These are phyloP conservation scores for Melanogrammus aeglefinus DNA, from an alignment of 2,797 vertebrate genomes.

Conservation along the genomic window DNA sequence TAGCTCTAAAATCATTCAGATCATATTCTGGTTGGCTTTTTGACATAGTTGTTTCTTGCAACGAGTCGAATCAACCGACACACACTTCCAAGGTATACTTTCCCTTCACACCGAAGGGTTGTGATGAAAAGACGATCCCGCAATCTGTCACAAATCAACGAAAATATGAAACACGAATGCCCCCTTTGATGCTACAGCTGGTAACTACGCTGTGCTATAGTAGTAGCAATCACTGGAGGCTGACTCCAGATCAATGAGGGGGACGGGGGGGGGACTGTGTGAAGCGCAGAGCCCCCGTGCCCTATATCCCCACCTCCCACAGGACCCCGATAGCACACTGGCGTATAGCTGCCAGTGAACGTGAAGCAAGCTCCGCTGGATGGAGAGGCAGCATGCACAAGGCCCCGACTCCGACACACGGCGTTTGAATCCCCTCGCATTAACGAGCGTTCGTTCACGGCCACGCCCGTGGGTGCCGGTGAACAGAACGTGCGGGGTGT, in stretches of 20 bases:
- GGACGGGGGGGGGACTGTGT: neutral
- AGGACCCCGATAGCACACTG: neutral
- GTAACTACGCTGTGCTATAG: neutral
- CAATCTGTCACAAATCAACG: neutral
- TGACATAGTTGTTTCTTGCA: neutral
- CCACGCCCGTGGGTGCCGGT: no score
- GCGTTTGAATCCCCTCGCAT: no score
- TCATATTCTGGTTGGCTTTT: neutral
- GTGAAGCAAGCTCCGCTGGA: neutral
- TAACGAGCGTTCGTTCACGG: no score
- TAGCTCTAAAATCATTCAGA: conserved; percentile 20
- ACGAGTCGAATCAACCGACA: neutral
- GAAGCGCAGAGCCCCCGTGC: neutral
- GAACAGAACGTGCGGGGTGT: no score
- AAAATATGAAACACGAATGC: neutral
- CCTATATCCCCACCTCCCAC: neutral
- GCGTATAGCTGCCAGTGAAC: neutral
- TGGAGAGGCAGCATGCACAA: neutral
- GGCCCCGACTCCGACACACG: no score
- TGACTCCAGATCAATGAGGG: neutral
- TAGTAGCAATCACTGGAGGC: neutral
- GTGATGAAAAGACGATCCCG: neutral
- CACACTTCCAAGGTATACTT: neutral
- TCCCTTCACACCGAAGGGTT: neutral
- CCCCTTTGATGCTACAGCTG: no score